phyloP scores from a whole-genome alignment of 2,113 vertebrate species.

The Myrmecobius fasciatus region DNA sequence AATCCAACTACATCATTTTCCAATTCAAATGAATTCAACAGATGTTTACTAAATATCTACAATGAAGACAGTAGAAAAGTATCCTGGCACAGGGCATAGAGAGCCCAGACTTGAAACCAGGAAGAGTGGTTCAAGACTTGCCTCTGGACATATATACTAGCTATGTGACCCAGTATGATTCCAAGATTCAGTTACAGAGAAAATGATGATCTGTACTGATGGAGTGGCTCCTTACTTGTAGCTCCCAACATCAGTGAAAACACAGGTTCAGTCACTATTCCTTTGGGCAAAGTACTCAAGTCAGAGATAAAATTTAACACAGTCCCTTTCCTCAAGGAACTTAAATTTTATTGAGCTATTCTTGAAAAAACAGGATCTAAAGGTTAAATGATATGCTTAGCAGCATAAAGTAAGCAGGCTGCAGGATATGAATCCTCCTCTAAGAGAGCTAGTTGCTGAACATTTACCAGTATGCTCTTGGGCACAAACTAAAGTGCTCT shows the following conservation, averaged over 20 bases:
- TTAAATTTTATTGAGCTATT: neutral
- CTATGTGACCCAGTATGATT: neutral
- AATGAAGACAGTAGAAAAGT: accelerated
- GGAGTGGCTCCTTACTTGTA: neutral
- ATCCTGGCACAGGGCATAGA: neutral
- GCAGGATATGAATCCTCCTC: neutral
- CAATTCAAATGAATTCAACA: too few species aligned
- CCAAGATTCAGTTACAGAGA: neutral
- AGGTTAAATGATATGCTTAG: neutral
- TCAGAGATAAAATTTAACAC: neutral
- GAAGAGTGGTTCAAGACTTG: accelerated
- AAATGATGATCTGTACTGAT: neutral
- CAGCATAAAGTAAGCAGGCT: neutral
- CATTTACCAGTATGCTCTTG: neutral
- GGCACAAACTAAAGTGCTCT: neutral
- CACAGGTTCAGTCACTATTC: neutral
- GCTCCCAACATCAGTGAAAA: neutral
- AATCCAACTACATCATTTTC: too few species aligned
- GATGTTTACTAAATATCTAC: too few species aligned
- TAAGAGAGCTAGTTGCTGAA: neutral
- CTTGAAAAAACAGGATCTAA: neutral
- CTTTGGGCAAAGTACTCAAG: neutral
- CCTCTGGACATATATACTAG: neutral
- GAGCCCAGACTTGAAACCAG: neutral
- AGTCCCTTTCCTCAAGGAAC: neutral